These are phyloP conservation scores for Drosophila hawaiiensis DNA, from an alignment of 2,888 invertebrate species.

Conservation along the genomic window DNA sequence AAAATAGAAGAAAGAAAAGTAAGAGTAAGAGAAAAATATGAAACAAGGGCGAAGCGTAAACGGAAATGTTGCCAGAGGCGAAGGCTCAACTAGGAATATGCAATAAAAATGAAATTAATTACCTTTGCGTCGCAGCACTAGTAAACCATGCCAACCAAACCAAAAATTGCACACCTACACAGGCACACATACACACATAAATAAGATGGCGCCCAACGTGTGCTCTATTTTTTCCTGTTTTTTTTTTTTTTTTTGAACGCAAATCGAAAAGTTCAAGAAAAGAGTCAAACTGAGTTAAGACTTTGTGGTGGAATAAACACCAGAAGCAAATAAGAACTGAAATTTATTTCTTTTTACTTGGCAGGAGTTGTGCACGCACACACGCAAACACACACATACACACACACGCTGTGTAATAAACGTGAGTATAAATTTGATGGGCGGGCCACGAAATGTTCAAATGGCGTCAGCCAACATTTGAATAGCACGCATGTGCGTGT, in stretches of 20 bases:
- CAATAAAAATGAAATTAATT: conserved; percentile 78
- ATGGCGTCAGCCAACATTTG: conserved; percentile 81
- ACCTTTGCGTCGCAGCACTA: conserved; percentile 44
- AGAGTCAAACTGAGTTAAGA: conserved; percentile 12
- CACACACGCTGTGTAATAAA: conserved; percentile 51
- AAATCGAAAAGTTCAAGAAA: conserved; percentile 50
- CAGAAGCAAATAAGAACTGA: conserved; percentile 50
- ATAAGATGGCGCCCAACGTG: conserved; percentile 21
- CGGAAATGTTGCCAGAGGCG: conserved; percentile 27
- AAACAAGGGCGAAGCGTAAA: conserved; percentile 45
- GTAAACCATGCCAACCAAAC: conserved; percentile 17
- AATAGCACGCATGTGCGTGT: conserved; percentile 78
- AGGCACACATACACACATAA: neutral
- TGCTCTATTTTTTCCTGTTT: conserved; percentile 34
- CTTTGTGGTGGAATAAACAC: conserved; percentile 21
- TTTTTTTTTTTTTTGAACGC: conserved; percentile 6
- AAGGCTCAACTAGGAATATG: conserved; percentile 53
- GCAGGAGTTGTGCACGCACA: conserved; percentile 28
- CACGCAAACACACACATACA: conserved; percentile 12
- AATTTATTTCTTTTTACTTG: conserved; percentile 51
- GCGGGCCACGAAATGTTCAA: conserved; percentile 47
- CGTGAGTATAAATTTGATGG: conserved; percentile 68
- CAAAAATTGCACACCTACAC: conserved; percentile 7
- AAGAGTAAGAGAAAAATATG: conserved; percentile 25
- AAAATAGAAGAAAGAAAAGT: conserved; percentile 5